Evolutionary conservation across 2,888 invertebrate genomes (phyloP).

Genomic region (Leptura quadrifasciata): DNA sequence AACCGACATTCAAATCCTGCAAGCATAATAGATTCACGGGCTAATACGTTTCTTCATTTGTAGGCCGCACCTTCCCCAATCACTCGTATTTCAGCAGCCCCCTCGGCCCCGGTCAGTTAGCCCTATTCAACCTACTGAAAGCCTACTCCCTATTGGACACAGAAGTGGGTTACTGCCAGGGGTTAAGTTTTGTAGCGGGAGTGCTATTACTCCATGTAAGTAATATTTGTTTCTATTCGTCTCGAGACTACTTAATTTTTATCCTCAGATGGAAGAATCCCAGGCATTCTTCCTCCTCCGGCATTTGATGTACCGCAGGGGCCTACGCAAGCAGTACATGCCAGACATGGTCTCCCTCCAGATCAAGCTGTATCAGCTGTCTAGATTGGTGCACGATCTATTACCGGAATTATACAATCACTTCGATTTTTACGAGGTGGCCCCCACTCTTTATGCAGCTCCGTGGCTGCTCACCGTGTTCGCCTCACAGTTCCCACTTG

Average conservation of each 20-base stretch:
- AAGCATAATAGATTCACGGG: too few relatives aligned
- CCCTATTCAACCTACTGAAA: conserved; percentile 95
- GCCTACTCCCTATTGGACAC: conserved; percentile 96
- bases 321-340: conserved; percentile 90
- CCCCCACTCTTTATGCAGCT: conserved; percentile 95
- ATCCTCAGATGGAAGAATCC: conserved; percentile 91
- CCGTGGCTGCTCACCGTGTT: conserved; percentile 98
- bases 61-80: conserved; percentile 91
- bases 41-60: conserved; percentile 5
- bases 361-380: conserved; percentile 92
- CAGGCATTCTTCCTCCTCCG: conserved; percentile 91
- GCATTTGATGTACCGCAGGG: conserved; percentile 93
- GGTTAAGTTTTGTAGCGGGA: conserved; percentile 96
- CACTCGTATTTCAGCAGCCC: conserved; percentile 95
- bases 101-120: conserved; percentile 93
- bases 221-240: conserved; percentile 56
- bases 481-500: conserved; percentile 96
- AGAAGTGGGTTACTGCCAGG: conserved; percentile 97
- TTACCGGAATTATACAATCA: conserved; percentile 91
- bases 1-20: too few relatives aligned
- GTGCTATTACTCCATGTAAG: conserved; percentile 94
- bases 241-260: background rate
- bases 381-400: conserved; percentile 91
- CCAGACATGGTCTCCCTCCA: conserved; percentile 97
- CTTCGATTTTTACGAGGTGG: conserved; percentile 91